phyloP scores from a whole-genome alignment of 2,113 vertebrate genomes.

The Porphyrio hochstetteri region DNA sequence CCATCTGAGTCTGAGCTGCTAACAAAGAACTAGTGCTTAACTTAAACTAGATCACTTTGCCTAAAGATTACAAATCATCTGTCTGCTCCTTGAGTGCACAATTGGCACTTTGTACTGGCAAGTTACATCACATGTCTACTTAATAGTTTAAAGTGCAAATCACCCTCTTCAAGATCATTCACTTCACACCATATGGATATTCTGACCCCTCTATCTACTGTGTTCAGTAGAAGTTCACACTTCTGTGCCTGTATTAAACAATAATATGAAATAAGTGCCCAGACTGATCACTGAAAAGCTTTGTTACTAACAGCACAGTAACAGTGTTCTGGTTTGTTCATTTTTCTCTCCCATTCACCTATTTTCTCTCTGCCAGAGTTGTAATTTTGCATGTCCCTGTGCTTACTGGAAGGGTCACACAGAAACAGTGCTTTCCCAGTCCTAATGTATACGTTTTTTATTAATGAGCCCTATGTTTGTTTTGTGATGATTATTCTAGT shows the following conservation, averaged over 20 bases:
- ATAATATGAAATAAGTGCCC: not conserved
- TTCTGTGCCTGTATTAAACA: not conserved
- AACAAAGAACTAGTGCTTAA: not conserved
- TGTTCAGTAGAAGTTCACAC: not conserved
- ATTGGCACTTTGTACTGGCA: not conserved
- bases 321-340: not conserved
- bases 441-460: not conserved
- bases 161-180: not conserved
- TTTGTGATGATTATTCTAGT: slow-evolving; percentile 8
- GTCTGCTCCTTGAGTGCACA: not conserved
- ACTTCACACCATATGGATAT: not conserved
- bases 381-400: not conserved
- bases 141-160: not conserved
- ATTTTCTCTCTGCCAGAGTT: not conserved
- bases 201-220: not conserved
- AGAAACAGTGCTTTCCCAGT: not conserved
- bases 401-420: not conserved
- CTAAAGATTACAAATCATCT: not conserved
- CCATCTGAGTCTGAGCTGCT: not conserved
- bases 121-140: not conserved
- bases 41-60: not conserved
- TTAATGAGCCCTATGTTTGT: not conserved
- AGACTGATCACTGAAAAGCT: not conserved
- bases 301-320: not conserved
- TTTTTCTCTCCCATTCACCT: not conserved